Conservation (phyloP, 2,888 invertebrate species). For the Drosophila cognata region DNA sequence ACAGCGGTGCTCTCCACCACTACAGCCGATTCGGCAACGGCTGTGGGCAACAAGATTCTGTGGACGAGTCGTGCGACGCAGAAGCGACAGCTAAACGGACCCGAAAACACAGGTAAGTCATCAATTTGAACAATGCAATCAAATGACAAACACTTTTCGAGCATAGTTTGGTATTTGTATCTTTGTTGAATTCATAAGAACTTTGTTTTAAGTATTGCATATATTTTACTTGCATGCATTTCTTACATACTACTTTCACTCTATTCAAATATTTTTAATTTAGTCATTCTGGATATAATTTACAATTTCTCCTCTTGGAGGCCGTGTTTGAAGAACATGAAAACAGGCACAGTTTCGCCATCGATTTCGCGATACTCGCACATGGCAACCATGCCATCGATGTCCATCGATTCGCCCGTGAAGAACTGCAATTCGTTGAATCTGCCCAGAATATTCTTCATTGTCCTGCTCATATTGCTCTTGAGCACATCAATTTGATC, state of each 20-base stretch:
- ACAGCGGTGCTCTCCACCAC: slow-evolving; percentile 75
- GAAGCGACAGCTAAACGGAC: slow-evolving; percentile 84
- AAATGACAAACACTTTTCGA: slow-evolving; percentile 4
- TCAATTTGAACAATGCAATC: background rate
- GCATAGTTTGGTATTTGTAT: background rate
- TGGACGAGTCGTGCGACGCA: slow-evolving; percentile 81
- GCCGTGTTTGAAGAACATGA: slow-evolving; percentile 98
- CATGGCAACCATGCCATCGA: slow-evolving; percentile 96
- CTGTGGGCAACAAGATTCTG: slow-evolving; percentile 81
- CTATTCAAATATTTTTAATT: background rate
- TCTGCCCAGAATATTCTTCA: slow-evolving; percentile 95
- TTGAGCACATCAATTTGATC: slow-evolving; percentile 95
- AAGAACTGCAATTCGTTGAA: slow-evolving; percentile 97
- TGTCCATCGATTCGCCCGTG: slow-evolving; percentile 96
- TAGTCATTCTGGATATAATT: background rate
- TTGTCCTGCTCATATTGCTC: slow-evolving; percentile 95
- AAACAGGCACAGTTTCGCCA: slow-evolving; percentile 92
- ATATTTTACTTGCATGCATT: background rate
- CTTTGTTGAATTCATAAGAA: background rate
- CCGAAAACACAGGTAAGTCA: slow-evolving; percentile 80
- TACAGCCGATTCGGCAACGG: slow-evolving; percentile 66
- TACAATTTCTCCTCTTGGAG: slow-evolving; percentile 98
- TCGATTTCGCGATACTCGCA: slow-evolving; percentile 96
- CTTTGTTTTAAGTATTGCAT: background rate
- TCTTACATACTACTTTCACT: background rate